phyloP scores from a whole-genome alignment of 1,140 invertebrate species.

The Drosophila subobscura region DNA sequence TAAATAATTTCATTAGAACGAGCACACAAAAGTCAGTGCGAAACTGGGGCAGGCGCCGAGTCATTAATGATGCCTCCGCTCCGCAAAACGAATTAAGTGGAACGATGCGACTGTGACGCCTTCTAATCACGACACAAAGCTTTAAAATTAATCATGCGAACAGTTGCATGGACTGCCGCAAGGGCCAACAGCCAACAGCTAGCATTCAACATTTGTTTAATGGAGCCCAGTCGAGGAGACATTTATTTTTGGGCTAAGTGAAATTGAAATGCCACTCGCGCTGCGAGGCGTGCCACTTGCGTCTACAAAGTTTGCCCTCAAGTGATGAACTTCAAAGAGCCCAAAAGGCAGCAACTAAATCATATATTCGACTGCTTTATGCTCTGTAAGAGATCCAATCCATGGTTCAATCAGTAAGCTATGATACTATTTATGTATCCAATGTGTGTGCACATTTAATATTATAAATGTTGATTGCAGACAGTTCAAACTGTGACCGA shows the following conservation, averaged over 20 bases:
- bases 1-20: slow-evolving; percentile 69
- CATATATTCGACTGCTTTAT: slow-evolving; percentile 17
- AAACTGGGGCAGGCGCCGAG: slow-evolving; percentile 55
- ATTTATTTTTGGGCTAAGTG: slow-evolving; percentile 33
- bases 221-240: slow-evolving; percentile 46
- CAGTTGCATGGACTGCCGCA: slow-evolving; percentile 17
- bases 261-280: slow-evolving; percentile 39
- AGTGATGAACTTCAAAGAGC: slow-evolving; percentile 65
- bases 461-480: no score
- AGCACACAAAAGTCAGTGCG: slow-evolving; percentile 38
- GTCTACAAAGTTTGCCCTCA: slow-evolving; percentile 70
- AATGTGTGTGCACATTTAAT: no score
- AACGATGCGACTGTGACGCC: slow-evolving; percentile 23
- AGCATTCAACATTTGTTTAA: slow-evolving; percentile 51
- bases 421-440: no score
- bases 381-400: slow-evolving; percentile 10
- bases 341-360: neutral
- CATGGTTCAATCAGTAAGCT: no score
- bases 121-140: slow-evolving; percentile 59
- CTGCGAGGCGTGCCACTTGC: slow-evolving; percentile 68
- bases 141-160: slow-evolving; percentile 74
- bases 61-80: slow-evolving; percentile 50
- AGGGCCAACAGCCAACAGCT: neutral
- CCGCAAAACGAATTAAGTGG: slow-evolving; percentile 28
- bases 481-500: no score